phyloP scores from a whole-genome alignment of 2,797 vertebrate genomes.

The Loriculus beryllinus region DNA sequence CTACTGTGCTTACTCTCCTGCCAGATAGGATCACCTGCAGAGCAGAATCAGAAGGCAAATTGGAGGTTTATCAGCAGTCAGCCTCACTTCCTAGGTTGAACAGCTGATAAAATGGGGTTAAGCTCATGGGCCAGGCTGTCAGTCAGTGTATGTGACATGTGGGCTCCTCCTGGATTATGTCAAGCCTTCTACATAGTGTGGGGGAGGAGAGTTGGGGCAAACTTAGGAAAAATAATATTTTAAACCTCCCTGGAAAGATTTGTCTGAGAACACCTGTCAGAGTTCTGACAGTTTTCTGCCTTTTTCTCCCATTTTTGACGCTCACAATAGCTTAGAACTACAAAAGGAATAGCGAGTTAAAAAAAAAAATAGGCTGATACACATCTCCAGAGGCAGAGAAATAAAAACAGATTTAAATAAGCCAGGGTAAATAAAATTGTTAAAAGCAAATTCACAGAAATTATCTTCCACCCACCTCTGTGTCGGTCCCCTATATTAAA shows the following conservation, averaged over 20 bases:
- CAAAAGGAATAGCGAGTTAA: background rate
- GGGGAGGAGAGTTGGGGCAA: background rate
- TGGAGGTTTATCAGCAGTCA: background rate
- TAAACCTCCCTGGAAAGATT: background rate
- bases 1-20: background rate
- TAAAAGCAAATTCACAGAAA: conserved; percentile 2
- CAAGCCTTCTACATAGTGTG: background rate
- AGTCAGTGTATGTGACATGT: background rate
- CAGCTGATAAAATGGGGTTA: conserved; percentile 22
- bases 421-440: background rate
- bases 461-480: conserved; percentile 18
- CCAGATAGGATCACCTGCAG: conserved; percentile 5
- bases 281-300: background rate
- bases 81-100: conserved; percentile 11
- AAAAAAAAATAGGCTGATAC: background rate
- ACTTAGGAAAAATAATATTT: background rate
- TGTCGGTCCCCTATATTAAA: background rate
- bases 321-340: background rate
- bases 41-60: background rate
- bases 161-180: background rate
- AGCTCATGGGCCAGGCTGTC: conserved; percentile 18
- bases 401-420: conserved; percentile 31
- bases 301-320: background rate
- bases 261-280: conserved; percentile 8
- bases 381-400: background rate